Conservation (phyloP, 2,797 vertebrate species). For the Tangara arthus region DNA sequence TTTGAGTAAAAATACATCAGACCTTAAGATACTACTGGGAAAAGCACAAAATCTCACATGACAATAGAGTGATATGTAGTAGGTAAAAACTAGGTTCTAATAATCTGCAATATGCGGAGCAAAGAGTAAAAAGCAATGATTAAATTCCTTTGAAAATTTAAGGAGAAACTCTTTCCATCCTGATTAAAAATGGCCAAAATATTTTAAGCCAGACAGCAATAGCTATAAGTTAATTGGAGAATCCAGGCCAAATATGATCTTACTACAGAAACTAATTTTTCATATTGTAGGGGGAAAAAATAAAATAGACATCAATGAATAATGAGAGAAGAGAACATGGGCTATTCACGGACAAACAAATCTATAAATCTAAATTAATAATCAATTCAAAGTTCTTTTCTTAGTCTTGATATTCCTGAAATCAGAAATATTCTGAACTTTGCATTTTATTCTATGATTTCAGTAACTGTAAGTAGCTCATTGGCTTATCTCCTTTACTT, state of each 20-base stretch:
- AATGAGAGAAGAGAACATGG: neutral
- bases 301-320: neutral
- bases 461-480: neutral
- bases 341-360: neutral
- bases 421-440: neutral
- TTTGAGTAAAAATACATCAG: neutral
- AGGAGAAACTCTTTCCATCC: neutral
- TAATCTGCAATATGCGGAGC: fast-evolving
- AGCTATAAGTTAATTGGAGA: neutral
- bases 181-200: neutral
- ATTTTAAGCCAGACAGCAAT: neutral
- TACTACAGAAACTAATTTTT: neutral
- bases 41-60: neutral
- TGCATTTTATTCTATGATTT: neutral
- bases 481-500: neutral
- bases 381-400: neutral
- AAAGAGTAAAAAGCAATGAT: neutral
- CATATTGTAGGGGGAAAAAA: neutral
- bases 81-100: neutral
- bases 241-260: neutral
- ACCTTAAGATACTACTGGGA: neutral
- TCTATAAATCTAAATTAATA: neutral
- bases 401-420: neutral
- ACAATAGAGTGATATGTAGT: neutral
- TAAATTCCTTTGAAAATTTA: neutral